Evolutionary conservation across 2,888 invertebrate species (phyloP).

Genomic region (Chironomus riparius): DNA sequence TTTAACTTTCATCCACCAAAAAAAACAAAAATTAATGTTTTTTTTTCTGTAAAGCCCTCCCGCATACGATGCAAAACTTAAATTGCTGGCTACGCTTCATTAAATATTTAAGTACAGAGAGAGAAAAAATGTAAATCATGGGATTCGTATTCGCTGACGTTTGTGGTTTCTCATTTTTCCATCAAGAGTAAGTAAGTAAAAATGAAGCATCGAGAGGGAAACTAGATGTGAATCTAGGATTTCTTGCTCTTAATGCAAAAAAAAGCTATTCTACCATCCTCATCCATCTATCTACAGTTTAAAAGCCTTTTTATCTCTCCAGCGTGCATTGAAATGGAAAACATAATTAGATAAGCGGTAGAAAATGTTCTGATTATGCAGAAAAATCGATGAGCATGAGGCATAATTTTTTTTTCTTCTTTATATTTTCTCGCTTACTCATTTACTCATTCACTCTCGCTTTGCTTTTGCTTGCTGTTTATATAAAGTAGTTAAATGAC

Average conservation of each 20-base stretch:
- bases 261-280: too few species aligned
- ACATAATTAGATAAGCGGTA: conserved; percentile 13
- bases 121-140: neutral
- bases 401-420: too few species aligned
- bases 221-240: neutral
- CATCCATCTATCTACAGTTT: too few species aligned
- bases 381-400: neutral
- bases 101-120: neutral
- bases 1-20: neutral
- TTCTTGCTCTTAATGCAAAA: neutral
- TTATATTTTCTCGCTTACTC: neutral
- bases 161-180: conserved; percentile 3
- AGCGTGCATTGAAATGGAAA: neutral
- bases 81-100: neutral
- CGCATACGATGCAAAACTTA: neutral
- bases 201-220: neutral
- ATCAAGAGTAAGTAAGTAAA: neutral
- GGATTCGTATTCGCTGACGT: conserved; percentile 13
- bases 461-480: neutral
- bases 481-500: neutral
- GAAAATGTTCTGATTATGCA: conserved; percentile 12
- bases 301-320: too few species aligned
- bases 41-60: neutral
- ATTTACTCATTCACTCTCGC: neutral
- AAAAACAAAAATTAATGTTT: neutral